A percentile compares a stretch with the other conserved stretches of the same genome.
phyloP scores from a whole-genome alignment of 2,113 vertebrate genomes.

The Oxygymnocypris stewartii region DNA sequence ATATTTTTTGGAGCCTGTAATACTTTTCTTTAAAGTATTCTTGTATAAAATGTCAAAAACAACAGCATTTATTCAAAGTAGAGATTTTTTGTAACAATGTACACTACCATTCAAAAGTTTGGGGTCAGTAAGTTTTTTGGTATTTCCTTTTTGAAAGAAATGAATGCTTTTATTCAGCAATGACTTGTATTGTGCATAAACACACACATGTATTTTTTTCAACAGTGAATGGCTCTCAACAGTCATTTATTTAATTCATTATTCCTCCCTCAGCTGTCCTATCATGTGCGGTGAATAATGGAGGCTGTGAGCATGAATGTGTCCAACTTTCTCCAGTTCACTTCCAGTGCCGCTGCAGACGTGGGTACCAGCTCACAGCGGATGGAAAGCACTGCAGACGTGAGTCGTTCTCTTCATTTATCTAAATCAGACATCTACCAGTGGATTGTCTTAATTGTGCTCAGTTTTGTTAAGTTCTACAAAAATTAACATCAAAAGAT shows the following conservation, averaged over 20 bases:
- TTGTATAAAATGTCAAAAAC: background rate
- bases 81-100: background rate
- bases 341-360: conserved; percentile 78
- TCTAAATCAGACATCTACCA: background rate
- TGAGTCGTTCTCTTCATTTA: conserved; percentile 53
- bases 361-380: conserved; percentile 72
- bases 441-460: background rate
- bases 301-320: conserved; percentile 80
- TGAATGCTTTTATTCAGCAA: background rate
- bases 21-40: no score
- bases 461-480: background rate
- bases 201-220: no score
- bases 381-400: conserved; percentile 74
- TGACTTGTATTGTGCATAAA: no score
- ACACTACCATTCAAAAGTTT: no score
- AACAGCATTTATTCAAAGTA: background rate
- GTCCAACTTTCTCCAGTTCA: conserved; percentile 73
- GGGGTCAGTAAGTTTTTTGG: no score
- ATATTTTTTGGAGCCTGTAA: no score
- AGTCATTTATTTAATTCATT: background rate
- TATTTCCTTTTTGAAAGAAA: no score
- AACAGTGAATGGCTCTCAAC: background rate
- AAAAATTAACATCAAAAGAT: background rate
- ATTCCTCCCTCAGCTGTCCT: conserved; percentile 65
- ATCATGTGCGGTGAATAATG: conserved; percentile 78